These are phyloP conservation scores for Chloebia gouldiae DNA, from an alignment of 2,113 vertebrate species.

Conservation along the genomic window DNA sequence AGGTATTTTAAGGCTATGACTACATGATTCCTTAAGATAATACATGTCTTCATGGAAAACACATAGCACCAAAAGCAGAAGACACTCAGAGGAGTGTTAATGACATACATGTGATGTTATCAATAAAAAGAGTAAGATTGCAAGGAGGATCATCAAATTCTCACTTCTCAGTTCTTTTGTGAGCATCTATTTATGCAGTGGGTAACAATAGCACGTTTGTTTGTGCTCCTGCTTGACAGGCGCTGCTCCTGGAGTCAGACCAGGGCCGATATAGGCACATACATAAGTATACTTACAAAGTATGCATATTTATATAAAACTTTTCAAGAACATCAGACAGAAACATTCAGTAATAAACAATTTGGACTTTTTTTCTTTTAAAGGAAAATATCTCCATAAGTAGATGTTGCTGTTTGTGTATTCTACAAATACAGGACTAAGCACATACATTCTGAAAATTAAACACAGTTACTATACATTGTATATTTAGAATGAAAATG, in stretches of 20 bases:
- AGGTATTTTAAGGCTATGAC: not conserved
- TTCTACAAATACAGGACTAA: not conserved
- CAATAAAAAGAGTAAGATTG: not conserved
- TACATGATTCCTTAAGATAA: not conserved
- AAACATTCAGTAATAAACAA: not conserved
- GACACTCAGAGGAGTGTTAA: not conserved
- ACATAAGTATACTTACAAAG: not conserved
- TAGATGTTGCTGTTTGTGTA: not conserved
- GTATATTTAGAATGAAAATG: not conserved
- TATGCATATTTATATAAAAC: not conserved
- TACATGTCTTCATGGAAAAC: not conserved
- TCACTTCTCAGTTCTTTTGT: not conserved
- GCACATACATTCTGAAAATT: not conserved
- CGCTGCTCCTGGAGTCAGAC: not conserved
- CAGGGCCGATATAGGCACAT: not conserved
- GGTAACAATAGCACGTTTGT: not conserved
- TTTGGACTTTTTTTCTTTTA: not conserved
- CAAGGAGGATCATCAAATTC: not conserved
- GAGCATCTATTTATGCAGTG: not conserved
- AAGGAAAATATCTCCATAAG: not conserved
- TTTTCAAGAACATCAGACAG: not conserved
- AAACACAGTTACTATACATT: not conserved
- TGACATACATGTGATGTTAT: not conserved
- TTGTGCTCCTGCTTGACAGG: not conserved
- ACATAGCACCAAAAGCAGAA: not conserved